Evolutionary conservation across 1,140 invertebrate genomes (phyloP).

Genomic region (Lethocerus indicus): DNA sequence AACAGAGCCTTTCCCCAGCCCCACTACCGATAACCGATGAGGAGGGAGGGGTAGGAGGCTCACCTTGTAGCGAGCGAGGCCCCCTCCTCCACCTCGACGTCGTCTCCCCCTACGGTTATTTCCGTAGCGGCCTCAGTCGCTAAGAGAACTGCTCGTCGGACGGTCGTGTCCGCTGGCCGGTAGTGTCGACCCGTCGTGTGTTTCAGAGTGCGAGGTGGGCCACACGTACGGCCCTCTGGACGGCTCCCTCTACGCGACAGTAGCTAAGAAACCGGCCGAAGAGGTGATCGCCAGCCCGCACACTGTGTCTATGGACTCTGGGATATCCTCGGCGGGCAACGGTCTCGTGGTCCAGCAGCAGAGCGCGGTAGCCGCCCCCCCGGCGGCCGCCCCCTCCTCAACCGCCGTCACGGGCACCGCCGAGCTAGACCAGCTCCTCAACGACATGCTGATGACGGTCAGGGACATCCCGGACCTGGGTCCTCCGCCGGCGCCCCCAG

Average conservation of each 20-base stretch:
- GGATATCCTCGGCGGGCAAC: constrained; percentile 52
- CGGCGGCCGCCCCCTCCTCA: no score
- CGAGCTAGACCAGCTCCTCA: constrained; percentile 55
- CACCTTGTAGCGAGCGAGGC: not conserved
- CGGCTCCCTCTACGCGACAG: constrained; percentile 74
- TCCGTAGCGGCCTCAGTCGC: not conserved
- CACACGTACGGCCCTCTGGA: constrained; percentile 70
- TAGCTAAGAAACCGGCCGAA: constrained; percentile 42
- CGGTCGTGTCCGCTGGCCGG: not conserved
- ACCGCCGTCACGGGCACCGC: no score
- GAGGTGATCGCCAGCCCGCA: constrained; percentile 39
- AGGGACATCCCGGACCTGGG: constrained; percentile 52
- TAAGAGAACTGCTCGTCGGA: not conserved
- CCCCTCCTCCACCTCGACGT: no score
- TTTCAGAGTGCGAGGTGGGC: constrained; percentile 22
- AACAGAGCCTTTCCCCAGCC: no score
- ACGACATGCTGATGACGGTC: constrained; percentile 66
- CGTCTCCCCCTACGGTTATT: not conserved
- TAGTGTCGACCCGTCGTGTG: constrained; percentile 5
- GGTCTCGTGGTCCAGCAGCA: constrained; percentile 25
- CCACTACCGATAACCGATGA: no score
- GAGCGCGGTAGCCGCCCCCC: no score
- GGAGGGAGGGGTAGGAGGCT: no score
- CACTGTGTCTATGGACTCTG: constrained; percentile 69
- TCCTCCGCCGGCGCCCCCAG: no score